Percentiles rank a stretch among this genome's conserved stretches.
Conservation (phyloP, 2,888 invertebrate species). For the Vanessa cardui region DNA sequence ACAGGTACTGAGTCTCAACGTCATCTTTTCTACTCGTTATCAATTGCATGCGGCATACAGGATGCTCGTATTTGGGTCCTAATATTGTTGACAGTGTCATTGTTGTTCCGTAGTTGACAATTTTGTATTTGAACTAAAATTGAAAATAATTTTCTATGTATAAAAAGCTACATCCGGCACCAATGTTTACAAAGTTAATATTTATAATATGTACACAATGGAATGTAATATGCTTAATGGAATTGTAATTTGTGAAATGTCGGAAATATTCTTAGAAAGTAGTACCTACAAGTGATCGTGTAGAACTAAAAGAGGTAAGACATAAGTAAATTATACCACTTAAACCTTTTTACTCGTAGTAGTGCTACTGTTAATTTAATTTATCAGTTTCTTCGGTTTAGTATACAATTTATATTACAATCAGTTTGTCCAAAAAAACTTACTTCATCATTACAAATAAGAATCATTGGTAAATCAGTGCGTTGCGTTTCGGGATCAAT, state of each 20-base stretch:
- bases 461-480: constrained; percentile 66
- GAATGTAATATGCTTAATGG: no score
- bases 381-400: background rate
- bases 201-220: no score
- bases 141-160: background rate
- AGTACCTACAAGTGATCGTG: no score
- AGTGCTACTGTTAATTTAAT: no score
- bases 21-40: constrained; percentile 54
- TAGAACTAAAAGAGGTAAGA: no score
- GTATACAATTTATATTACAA: background rate
- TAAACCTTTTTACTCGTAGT: no score
- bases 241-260: no score
- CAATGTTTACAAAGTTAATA: background rate
- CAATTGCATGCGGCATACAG: constrained; percentile 77
- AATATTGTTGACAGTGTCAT: constrained; percentile 86
- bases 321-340: no score
- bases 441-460: constrained; percentile 85
- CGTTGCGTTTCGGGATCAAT: constrained; percentile 52
- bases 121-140: constrained; percentile 86
- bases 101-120: constrained; percentile 84
- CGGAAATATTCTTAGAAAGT: no score
- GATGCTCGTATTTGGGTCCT: constrained; percentile 86
- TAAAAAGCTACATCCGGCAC: background rate
- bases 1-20: constrained; percentile 71
- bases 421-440: background rate